Conservation (phyloP, 2,888 invertebrate species). For the Drosophila differens region DNA sequence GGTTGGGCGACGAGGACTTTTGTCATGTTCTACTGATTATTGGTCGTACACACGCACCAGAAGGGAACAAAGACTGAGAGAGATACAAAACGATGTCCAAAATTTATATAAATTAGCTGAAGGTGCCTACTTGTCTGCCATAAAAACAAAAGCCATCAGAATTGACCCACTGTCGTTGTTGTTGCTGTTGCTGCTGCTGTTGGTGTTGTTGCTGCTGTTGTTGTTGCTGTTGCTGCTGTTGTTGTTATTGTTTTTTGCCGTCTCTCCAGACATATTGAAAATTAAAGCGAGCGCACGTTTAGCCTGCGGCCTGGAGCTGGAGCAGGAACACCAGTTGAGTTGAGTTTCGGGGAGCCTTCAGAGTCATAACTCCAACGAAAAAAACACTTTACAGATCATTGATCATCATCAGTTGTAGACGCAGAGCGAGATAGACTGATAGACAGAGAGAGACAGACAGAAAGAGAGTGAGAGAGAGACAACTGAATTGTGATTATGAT, state of each 20-base stretch:
- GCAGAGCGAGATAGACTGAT: constrained; percentile 18
- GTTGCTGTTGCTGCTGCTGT: constrained; percentile 30
- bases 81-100: constrained; percentile 48
- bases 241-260: constrained; percentile 23
- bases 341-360: constrained; percentile 36
- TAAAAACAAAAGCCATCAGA: constrained; percentile 78
- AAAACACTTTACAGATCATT: constrained; percentile 82
- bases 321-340: constrained; percentile 3
- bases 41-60: constrained; percentile 11
- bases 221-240: constrained; percentile 28
- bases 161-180: constrained; percentile 66
- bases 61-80: constrained; percentile 6
- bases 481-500: constrained; percentile 74
- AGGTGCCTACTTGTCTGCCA: constrained; percentile 82
- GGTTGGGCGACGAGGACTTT: constrained; percentile 2
- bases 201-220: constrained; percentile 36
- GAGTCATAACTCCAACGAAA: constrained; percentile 63
- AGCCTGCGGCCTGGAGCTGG: constrained; percentile 44
- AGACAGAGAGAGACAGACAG: constrained; percentile 10
- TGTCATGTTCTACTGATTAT: constrained; percentile 26
- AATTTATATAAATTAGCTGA: constrained; percentile 65
- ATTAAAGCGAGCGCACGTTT: constrained; percentile 79
- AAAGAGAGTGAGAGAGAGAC: constrained; percentile 3
- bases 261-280: constrained; percentile 74
- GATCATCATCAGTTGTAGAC: constrained; percentile 77